phyloP scores from a whole-genome alignment of 2,113 vertebrate species.

The Chrysochloris asiatica region DNA sequence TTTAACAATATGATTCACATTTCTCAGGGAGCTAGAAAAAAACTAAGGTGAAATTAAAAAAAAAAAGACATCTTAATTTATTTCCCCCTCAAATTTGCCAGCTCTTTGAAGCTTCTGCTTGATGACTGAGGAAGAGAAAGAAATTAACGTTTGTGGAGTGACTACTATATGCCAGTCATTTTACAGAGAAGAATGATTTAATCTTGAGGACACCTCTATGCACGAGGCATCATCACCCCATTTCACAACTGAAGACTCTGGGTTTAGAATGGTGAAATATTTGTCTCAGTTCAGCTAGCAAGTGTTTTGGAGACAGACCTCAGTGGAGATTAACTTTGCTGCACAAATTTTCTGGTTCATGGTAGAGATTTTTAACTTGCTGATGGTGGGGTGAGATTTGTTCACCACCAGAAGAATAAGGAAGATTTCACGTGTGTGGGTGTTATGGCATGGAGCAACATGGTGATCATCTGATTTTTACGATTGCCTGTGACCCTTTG shows the following conservation, averaged over 20 bases:
- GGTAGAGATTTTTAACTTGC: not conserved
- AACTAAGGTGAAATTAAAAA: too few relatives aligned
- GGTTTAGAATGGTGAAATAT: not conserved
- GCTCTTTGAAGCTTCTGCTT: not conserved
- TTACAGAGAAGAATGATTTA: not conserved
- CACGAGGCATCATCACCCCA: not conserved
- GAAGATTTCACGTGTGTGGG: not conserved
- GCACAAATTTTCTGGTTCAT: not conserved
- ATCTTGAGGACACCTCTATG: not conserved
- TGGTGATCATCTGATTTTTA: not conserved
- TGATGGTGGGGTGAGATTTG: not conserved
- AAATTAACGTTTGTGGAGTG: not conserved
- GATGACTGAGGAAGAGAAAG: not conserved
- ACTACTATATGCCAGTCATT: not conserved
- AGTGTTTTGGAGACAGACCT: not conserved
- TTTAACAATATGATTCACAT: too few relatives aligned
- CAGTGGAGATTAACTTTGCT: constrained; percentile 15
- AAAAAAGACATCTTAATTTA: too few relatives aligned
- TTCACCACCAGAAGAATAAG: not conserved
- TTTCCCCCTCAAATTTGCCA: too few relatives aligned
- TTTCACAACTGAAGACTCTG: constrained; percentile 1
- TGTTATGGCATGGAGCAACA: too few relatives aligned
- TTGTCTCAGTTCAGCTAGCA: not conserved
- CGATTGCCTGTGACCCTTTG: not conserved
- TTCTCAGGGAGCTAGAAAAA: too few relatives aligned